Base-by-base conservation (phyloP, 2,797 vertebrate species). In the Hemitrygon akajei region DNA sequence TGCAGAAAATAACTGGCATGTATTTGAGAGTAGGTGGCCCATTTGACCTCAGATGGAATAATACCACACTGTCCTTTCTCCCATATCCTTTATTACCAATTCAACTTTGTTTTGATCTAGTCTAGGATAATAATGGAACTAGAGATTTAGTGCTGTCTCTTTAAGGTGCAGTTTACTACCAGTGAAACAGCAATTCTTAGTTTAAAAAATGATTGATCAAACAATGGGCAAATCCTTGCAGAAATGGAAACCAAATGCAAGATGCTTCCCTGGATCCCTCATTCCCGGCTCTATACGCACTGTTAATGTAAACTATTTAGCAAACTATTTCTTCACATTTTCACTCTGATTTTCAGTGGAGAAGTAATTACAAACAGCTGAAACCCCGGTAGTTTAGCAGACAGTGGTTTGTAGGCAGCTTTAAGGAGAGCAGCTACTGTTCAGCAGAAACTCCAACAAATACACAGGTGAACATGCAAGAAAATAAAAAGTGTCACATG, bases 341-440 rank as follows among this genome's bases (percentile, higher is more conserved):
- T 69, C 73, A 56, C 27, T 71, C 71, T 47, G 71, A 22, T 66
- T 66, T 69, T 34, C 66, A 89, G 86, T 30, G 71, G 71, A 93
- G 71, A 76, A n/a, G 25, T 16, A n/a, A 71, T 56, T 40, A 47
- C 71, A 93, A 63, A 56, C 91, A 93, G 91, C 91, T 93, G 91
- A 93, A 93, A 93, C 71, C 91, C 34, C 27, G 76, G n/a, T 30
- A 76, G 69, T 76, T 93, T 76, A 93, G 91, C 91, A 58, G 25
- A 16, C 69, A 76, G 71, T 76, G 37, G 71, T 47, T 76, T 76
- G 71, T 47, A 58, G 40, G 40, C 71, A 12, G 71, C 91, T 76
- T 93, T n/a, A 76, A 37, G 69, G 25, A 92, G n/a, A 20, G 69
- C 71, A 96, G 95, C 94, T 94, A 96, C 96, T 89, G 94, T 95